Evolutionary conservation across 2,888 invertebrate species (phyloP).

Genomic region (Matsumyia berberina): DNA sequence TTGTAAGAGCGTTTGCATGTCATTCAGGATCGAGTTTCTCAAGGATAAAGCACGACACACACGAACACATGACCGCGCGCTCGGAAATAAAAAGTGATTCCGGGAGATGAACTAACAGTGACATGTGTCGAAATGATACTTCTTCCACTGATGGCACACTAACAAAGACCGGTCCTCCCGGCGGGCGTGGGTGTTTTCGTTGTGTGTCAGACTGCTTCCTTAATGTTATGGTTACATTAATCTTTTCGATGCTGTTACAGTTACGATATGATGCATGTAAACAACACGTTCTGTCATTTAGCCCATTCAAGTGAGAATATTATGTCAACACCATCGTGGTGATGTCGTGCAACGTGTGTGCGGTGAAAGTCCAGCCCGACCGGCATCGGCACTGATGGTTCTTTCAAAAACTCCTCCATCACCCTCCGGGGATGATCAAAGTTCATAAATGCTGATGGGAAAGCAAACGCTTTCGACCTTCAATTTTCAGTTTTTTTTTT

Average conservation of each 20-base stretch:
- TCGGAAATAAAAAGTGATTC: conserved; percentile 62
- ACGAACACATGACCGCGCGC: conserved; percentile 37
- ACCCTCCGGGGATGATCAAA: conserved; percentile 23
- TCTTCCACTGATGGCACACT: conserved; percentile 60
- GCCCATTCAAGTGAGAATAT: conserved; percentile 54
- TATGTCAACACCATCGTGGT: conserved; percentile 20
- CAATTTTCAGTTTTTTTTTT: conserved; percentile 4
- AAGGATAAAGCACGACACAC: conserved; percentile 35
- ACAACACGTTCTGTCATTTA: conserved; percentile 51
- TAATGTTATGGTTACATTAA: conserved; percentile 69
- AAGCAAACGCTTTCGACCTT: conserved; percentile 52
- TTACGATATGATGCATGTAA: conserved; percentile 66
- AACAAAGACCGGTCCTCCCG: conserved; percentile 17
- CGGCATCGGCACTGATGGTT: conserved; percentile 4
- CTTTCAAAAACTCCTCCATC: conserved; percentile 28
- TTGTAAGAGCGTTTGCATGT: conserved; percentile 70
- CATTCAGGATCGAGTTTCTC: conserved; percentile 53
- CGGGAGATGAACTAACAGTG: conserved; percentile 62
- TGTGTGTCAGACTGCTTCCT: conserved; percentile 45
- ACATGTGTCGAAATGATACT: conserved; percentile 71
- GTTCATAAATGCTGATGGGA: conserved; percentile 56
- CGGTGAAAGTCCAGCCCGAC: conserved; percentile 2
- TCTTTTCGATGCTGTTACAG: conserved; percentile 58
- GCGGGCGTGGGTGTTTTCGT: not conserved
- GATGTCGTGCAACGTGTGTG: conserved; percentile 24